Conservation (phyloP, 2,797 vertebrate genomes). For the Onychomys torridus region DNA sequence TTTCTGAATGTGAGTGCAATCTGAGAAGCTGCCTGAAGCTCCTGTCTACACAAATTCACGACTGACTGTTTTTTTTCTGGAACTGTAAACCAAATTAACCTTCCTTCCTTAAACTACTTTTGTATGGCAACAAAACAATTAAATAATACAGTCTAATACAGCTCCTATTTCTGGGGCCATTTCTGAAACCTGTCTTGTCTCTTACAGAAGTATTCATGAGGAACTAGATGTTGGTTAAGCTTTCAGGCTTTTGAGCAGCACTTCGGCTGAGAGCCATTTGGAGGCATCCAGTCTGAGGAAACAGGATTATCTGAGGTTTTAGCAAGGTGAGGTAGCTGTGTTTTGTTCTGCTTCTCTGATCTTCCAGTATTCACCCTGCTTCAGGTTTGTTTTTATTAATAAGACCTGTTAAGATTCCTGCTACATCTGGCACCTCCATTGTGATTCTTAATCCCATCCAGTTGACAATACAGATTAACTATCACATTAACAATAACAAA, state of each 20-base stretch:
- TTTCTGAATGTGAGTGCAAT: neutral
- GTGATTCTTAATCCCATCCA: neutral
- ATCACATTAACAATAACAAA: too few relatives aligned
- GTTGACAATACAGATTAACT: neutral
- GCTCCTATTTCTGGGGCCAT: neutral
- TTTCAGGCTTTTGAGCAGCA: too few relatives aligned
- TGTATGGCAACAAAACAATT: neutral
- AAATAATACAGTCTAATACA: neutral
- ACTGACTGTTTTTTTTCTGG: neutral
- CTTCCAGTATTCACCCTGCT: too few relatives aligned
- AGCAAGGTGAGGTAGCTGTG: too few relatives aligned
- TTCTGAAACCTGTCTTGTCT: neutral
- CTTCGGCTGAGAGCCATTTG: too few relatives aligned
- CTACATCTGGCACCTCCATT: too few relatives aligned
- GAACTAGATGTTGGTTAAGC: too few relatives aligned
- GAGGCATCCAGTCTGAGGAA: too few relatives aligned
- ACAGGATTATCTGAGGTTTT: too few relatives aligned
- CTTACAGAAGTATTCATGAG: neutral
- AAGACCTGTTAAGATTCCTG: too few relatives aligned
- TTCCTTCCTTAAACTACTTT: neutral
- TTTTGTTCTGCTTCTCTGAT: too few relatives aligned
- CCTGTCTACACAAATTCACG: neutral
- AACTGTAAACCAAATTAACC: neutral
- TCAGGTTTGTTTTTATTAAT: too few relatives aligned
- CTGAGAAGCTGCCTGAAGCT: neutral